Conservation (phyloP, 2,113 vertebrate species). For the Oryzias celebensis region DNA sequence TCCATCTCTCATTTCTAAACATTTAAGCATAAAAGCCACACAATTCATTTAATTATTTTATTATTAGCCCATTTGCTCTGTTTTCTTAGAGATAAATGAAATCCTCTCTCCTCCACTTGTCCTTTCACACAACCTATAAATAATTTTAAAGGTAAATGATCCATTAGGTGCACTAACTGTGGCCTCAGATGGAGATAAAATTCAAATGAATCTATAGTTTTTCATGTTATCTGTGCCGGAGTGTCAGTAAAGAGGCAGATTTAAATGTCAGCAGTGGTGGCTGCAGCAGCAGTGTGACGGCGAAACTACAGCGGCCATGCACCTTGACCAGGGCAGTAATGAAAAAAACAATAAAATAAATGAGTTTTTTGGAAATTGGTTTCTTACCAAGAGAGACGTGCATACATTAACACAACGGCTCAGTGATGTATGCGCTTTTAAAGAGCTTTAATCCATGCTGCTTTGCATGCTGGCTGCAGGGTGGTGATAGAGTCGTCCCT, state of each 20-base stretch:
- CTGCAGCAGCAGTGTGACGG: constrained; percentile 22
- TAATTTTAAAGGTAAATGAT: constrained; percentile 44
- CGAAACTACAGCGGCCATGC: constrained; percentile 1
- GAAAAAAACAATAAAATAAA: constrained; percentile 37
- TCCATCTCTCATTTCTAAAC: too few species aligned
- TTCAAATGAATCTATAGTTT: background rate
- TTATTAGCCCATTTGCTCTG: background rate
- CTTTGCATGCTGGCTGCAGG: background rate
- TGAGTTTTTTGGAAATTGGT: constrained; percentile 8
- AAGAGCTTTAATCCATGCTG: constrained; percentile 7
- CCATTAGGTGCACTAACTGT: constrained; percentile 22
- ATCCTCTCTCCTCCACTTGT: constrained; percentile 24
- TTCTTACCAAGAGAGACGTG: background rate
- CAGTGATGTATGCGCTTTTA: constrained; percentile 11
- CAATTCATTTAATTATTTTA: too few species aligned
- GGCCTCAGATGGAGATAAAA: constrained; percentile 14
- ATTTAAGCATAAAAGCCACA: too few species aligned
- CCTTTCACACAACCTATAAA: constrained; percentile 17
- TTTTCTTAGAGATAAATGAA: constrained; percentile 8
- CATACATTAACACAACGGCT: background rate
- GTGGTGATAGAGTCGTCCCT: background rate
- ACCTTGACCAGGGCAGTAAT: constrained; percentile 20
- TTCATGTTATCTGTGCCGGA: constrained; percentile 18
- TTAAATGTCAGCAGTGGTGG: constrained; percentile 40
- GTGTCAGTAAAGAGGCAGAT: constrained; percentile 45